Evolutionary conservation across 2,888 invertebrate species (phyloP), one percentile per base, ranked within the genome.

Genomic region (Chydorus sphaericus): DNA sequence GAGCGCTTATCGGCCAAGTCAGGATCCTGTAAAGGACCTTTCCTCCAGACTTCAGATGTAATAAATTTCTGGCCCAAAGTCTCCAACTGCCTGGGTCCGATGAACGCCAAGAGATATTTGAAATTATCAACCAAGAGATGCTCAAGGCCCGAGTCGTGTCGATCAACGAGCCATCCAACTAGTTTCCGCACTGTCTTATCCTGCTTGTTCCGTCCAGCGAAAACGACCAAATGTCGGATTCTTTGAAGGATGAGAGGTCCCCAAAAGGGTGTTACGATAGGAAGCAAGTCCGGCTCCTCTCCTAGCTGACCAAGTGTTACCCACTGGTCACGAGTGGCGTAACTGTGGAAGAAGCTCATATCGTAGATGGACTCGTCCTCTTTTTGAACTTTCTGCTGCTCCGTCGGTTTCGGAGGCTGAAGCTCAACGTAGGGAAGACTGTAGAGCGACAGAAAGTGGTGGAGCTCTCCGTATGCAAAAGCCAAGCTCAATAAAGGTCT

Each of bases 391-490:
- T 14, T 14, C 28, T 16, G 14, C 44, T 26, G 26, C 10, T 30
- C 14, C 10, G 33, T 23, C 20, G 26, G 2, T 33, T 20, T 36
- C 3, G 5, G 30, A 14, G 31, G 14, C 33, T 52, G 36, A 6
- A 16, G 7, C n/a, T 52, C 52, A 3, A 37, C 52, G 37, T 52
- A 52, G 11, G 33, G 11, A 10, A 23, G 52, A 36, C 52, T 52
- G 37, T 52, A 52, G 20, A 52, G 26, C 8, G 36, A 26, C 10
- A 52, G 26, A 6, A 52, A n/a, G 20, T 52, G 52, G 18, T 52
- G 52, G 20, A 52, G 52, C 20, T 52, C 52, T 5, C 52, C 52
- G n/a, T 52, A 52, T 14, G 52, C 52, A 36, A 52, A 52, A 20
- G 36, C 52, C 2, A 52, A 23, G 3, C 18, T 31, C 52, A 52